Base-by-base conservation (phyloP, 2,797 vertebrate genomes). In the Graptemys geographica region DNA sequence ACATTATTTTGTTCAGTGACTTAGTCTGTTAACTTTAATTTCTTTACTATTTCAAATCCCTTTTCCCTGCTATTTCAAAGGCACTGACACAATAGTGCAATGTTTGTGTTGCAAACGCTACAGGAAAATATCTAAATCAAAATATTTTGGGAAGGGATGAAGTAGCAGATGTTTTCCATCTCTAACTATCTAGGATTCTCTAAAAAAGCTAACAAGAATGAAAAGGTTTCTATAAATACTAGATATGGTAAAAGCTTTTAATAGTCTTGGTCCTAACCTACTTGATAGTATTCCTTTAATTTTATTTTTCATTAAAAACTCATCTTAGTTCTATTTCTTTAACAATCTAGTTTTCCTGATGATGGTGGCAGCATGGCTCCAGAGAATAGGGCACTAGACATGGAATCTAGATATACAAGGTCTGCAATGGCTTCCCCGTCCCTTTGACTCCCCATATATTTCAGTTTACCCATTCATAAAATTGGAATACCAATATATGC, bases 61-160 rank as follows among this genome's bases (percentile, higher is more conserved):
- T 86, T 84, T 86, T 74, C 51, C 86, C 28, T 86, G 83, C 92
- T 25, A 28, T 96, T 89, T 69, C 76, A 62, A 83, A 81, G 94
- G 79, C 69, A 81, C 90, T 96, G 96, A 95, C 95, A 96, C 93
- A 83, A 19, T 90, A 95, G 52, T 41, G 84, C 9, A 87, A 59
- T 96, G 90, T 95, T 97, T 91, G 90, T 93, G 95, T 95, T 94
- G 81, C 83, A 90, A 86, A 89, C 84, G 11, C 93, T 92, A 87
- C 89, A 93, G 92, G 94, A 92, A 94, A 95, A 94, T 93, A 96
- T 89, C 88, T 92, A 95, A 95, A 96, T 88, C 83, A 95, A 96
- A 97, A 96, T 93, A 96, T 33, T 92, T 96, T 96, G 90, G 94
- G 95, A 91, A 95, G 94, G 92, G 6, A 9, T 87, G 89, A 96